phyloP scores from a whole-genome alignment of 2,113 vertebrate species.

The Paradoxurus hermaphroditus region DNA sequence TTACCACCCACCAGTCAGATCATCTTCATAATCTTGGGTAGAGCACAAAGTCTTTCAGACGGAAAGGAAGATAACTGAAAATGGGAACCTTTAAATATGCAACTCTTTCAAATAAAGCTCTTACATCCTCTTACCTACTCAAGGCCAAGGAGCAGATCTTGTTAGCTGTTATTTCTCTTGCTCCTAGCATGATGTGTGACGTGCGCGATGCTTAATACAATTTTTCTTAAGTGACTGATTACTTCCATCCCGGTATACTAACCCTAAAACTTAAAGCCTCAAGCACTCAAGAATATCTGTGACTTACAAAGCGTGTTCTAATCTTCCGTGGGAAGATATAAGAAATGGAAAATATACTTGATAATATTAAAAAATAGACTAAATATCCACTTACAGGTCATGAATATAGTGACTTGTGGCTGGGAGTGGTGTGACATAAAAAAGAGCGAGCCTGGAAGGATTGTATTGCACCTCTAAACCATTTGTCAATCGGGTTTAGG shows the following conservation, averaged over 20 bases:
- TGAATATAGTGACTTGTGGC: not conserved
- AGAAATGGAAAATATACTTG: not conserved
- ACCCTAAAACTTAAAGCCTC: conserved; percentile 7
- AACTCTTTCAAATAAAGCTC: not conserved
- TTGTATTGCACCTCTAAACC: not conserved
- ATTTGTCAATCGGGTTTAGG: not conserved
- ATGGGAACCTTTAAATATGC: not conserved
- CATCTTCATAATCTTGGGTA: not conserved
- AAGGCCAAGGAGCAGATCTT: not conserved
- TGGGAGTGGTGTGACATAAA: not conserved
- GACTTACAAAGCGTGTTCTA: not conserved
- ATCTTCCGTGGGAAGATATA: not conserved
- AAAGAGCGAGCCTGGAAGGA: not conserved
- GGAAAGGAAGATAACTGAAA: not conserved
- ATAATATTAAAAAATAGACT: not conserved
- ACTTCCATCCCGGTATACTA: not conserved
- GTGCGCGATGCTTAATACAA: not conserved
- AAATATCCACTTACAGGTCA: not conserved
- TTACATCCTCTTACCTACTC: not conserved
- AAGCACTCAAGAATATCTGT: not conserved
- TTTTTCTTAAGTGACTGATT: not conserved
- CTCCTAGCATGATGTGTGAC: not conserved
- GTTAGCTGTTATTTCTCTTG: not conserved
- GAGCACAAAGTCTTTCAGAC: not conserved
- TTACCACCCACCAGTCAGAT: not conserved